Percentiles rank a stretch among this genome's conserved stretches.
phyloP scores from a whole-genome alignment of 2,888 invertebrate genomes.

The Perithous albicinctus region DNA sequence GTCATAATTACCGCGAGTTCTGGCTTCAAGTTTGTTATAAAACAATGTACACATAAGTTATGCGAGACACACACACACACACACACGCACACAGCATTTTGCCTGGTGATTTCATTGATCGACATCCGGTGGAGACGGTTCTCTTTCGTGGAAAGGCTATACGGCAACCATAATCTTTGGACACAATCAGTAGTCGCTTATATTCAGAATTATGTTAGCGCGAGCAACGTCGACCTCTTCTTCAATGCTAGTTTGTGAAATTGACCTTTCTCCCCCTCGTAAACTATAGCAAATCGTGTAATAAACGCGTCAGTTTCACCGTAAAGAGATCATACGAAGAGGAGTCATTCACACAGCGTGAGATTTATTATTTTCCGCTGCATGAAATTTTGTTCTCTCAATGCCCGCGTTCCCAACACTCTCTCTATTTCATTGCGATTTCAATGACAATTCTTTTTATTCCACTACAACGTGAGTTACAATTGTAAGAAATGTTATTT shows the following conservation, averaged over 20 bases:
- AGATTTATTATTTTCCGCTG: conserved; percentile 52
- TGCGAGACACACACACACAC: background rate
- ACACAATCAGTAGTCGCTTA: conserved; percentile 49
- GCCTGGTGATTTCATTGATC: conserved; percentile 64
- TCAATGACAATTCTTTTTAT: conserved; percentile 47
- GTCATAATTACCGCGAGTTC: no score
- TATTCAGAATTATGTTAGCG: conserved; percentile 34
- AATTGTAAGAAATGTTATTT: conserved; percentile 1
- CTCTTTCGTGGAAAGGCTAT: conserved; percentile 31
- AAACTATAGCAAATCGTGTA: background rate
- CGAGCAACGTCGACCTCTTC: conserved; percentile 3
- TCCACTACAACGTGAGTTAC: conserved; percentile 15
- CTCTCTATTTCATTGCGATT: conserved; percentile 54
- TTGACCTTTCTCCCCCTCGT: background rate
- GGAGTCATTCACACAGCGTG: conserved; percentile 48
- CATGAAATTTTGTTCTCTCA: conserved; percentile 61
- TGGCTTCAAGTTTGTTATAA: conserved; percentile 5
- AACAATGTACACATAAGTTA: conserved; percentile 8
- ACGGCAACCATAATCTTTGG: conserved; percentile 41
- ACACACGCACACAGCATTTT: no score
- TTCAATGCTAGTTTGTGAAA: conserved; percentile 20
- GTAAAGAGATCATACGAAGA: conserved; percentile 5
- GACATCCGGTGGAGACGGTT: conserved; percentile 65
- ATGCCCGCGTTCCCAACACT: conserved; percentile 47
- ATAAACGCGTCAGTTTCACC: conserved; percentile 35